Evolutionary conservation across 1,140 invertebrate species (phyloP), one percentile per base, ranked within the genome.

Genomic region (Eupristina koningsbergeri): DNA sequence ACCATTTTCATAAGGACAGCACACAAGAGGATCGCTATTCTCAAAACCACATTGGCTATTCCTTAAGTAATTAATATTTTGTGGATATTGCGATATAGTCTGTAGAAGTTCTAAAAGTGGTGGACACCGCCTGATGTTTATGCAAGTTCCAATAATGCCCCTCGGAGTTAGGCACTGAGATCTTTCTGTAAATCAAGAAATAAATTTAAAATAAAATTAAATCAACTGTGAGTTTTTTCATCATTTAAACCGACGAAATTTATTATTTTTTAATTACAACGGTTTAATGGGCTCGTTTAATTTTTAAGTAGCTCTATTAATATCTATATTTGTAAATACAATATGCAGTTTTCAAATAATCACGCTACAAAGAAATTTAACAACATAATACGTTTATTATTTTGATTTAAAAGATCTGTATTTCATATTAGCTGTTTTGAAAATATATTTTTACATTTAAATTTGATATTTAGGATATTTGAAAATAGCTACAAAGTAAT

Each of bases 31-130:
- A 45, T 88, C 85, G 0, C 74, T 87, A 0, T 91, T 93, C 0
- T 93, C 90, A 85, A 92, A 94, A n/a, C 94, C 94, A 80, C 94
- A 95, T 34, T 93, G 89, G 19, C 83, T 84, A 0, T 26, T n/a
- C 15, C 58, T 45, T 41, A 84, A n/a, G 19, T 26, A 80, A 29
- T 75, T 45, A 0, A 80, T 36, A n/a, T 13, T 34, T 8, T 31
- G 9, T 11, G 64, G 77, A 26, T 36, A 29, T 41, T 73, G 45
- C 3, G 69, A 78, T 9, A 36, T 41, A 26, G 71, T 0, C 31
- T 53, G 39, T 0, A 88, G 80, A 61, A 87, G 41, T 15, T 31
- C 29, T 11, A 87, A 9, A 0, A 88, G 41, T 0, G 29, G 9
- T 41, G 76, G 58, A 69, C 88, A 88, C 17, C 85, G 67, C 22